A percentile compares a stretch with the other conserved stretches of the same genome.
Conservation (phyloP, 2,797 vertebrate genomes). For the Squalus acanthias region DNA sequence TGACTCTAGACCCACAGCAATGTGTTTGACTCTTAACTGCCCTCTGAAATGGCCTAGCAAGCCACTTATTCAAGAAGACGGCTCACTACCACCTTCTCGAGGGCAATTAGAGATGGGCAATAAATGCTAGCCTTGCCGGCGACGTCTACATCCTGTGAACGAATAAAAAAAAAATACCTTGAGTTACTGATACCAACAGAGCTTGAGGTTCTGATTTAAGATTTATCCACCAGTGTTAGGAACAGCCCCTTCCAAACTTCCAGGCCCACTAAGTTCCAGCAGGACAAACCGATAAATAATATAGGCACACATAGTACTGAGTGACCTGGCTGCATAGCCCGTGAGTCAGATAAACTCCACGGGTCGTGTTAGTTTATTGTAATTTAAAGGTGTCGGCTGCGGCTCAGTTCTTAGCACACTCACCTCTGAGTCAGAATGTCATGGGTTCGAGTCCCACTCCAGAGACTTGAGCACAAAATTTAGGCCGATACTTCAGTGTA, state of each 20-base stretch:
- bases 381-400: neutral
- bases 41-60: too few species aligned
- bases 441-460: neutral
- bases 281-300: neutral
- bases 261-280: neutral
- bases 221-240: neutral
- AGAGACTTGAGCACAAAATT: neutral
- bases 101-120: too few species aligned
- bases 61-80: too few species aligned
- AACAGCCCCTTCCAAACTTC: neutral
- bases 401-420: neutral
- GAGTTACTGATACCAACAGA: neutral
- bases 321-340: neutral
- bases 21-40: too few species aligned
- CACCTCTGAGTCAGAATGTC: neutral
- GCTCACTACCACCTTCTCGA: too few species aligned
- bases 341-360: neutral
- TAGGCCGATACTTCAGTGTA: neutral
- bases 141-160: too few species aligned
- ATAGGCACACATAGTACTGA: neutral
- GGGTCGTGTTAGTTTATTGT: neutral
- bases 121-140: too few species aligned
- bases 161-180: neutral
- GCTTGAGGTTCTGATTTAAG: neutral
- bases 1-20: too few species aligned